Percentiles rank a stretch among this genome's conserved stretches.
Conservation (phyloP, 2,888 invertebrate species). For the Crematogaster levior region DNA sequence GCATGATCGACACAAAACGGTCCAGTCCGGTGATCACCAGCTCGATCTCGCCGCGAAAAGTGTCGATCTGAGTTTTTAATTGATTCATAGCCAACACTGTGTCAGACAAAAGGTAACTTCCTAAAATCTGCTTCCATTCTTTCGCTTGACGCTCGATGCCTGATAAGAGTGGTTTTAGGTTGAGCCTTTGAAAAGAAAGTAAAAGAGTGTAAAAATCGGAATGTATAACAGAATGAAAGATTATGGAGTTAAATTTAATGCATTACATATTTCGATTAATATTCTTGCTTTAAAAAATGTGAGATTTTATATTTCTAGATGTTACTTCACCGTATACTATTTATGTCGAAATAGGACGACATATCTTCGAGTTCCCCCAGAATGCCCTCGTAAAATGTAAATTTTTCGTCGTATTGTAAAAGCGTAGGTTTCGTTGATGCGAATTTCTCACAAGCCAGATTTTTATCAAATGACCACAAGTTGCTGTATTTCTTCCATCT, state of each 20-base stretch:
- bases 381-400: slow-evolving; percentile 93
- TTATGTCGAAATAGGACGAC: slow-evolving; percentile 88
- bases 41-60: slow-evolving; percentile 89
- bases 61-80: slow-evolving; percentile 90
- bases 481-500: slow-evolving; percentile 92
- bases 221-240: neutral
- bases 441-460: slow-evolving; percentile 92
- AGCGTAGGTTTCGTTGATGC: slow-evolving; percentile 89
- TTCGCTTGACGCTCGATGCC: slow-evolving; percentile 91
- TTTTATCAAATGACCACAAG: slow-evolving; percentile 92
- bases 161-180: slow-evolving; percentile 90
- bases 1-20: slow-evolving; percentile 94
- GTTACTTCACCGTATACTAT: slow-evolving; percentile 87
- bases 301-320: neutral
- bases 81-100: slow-evolving; percentile 90
- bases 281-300: neutral
- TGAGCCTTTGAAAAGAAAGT: slow-evolving; percentile 86
- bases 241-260: neutral
- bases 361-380: slow-evolving; percentile 89
- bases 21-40: slow-evolving; percentile 92
- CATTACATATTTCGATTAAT: neutral
- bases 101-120: slow-evolving; percentile 89
- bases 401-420: slow-evolving; percentile 92
- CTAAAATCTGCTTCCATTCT: slow-evolving; percentile 93
- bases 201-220: neutral